A percentile compares a stretch with the other conserved stretches of the same genome.
phyloP scores from a whole-genome alignment of 2,113 vertebrate species.

The Gadus chalcogrammus region DNA sequence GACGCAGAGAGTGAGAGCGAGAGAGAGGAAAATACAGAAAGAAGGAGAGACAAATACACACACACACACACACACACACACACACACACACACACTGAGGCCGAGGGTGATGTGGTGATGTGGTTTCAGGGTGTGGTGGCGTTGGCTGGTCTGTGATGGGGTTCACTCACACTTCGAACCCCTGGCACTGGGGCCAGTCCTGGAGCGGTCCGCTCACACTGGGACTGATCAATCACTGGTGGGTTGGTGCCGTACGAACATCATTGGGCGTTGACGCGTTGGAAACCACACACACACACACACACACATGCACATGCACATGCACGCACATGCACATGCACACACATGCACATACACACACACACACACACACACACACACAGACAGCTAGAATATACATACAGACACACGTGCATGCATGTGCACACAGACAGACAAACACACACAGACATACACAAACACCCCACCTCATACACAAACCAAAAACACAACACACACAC shows the following conservation, averaged over 20 bases:
- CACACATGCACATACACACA: conserved; percentile 43
- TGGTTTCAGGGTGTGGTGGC: conserved; percentile 47
- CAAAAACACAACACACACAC: conserved; percentile 4
- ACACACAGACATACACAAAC: conserved; percentile 23
- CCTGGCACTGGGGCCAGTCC: conserved; percentile 19
- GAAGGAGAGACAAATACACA: neutral
- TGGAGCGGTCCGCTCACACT: neutral
- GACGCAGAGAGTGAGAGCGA: conserved; percentile 18
- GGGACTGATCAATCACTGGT: conserved; percentile 47
- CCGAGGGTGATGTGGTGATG: conserved; percentile 19
- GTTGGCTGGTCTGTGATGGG: conserved; percentile 29
- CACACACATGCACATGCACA: conserved; percentile 22
- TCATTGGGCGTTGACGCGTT: conserved; percentile 46
- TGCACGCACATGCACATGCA: conserved; percentile 10
- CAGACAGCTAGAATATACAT: no score
- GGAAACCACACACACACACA: conserved; percentile 37
- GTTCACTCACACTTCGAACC: conserved; percentile 44
- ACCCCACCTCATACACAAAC: no score
- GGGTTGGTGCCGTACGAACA: conserved; percentile 25
- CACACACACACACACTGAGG: neutral
- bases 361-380: neutral
- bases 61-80: conserved; percentile 1
- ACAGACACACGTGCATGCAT: no score
- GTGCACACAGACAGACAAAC: conserved; percentile 11
- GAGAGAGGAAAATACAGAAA: conserved; percentile 6